Conservation (phyloP, 2,888 invertebrate species). For the Heliconius erato region DNA sequence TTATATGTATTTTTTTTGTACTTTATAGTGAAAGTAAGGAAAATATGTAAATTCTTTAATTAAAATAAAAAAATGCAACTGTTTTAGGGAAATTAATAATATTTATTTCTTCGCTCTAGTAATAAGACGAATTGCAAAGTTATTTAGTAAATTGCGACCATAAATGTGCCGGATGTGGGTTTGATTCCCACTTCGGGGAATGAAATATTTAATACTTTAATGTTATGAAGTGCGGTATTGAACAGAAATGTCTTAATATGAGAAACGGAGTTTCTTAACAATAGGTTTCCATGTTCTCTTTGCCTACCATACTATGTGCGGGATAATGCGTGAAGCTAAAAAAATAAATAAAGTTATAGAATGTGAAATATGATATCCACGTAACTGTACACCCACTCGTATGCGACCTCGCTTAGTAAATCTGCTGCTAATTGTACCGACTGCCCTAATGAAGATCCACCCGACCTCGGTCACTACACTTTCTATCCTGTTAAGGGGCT, state of each 20-base stretch:
- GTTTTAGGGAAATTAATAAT: no score
- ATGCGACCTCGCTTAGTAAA: slow-evolving; percentile 45
- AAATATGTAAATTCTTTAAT: no score
- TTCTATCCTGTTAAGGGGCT: slow-evolving; percentile 58
- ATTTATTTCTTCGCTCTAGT: neutral
- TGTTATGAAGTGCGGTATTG: neutral
- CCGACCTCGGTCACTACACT: slow-evolving; percentile 57
- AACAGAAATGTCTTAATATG: neutral
- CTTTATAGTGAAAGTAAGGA: no score
- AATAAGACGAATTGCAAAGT: neutral
- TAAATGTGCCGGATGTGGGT: no score
- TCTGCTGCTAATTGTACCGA: slow-evolving; percentile 56
- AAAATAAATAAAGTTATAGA: neutral
- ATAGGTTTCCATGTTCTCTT: neutral
- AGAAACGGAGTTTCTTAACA: neutral
- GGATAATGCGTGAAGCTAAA: neutral
- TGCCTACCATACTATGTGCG: neutral
- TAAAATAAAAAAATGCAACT: no score
- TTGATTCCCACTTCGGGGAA: no score
- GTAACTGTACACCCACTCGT: slow-evolving; percentile 48
- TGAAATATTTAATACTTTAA: no score
- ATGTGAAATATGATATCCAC: slow-evolving; percentile 34
- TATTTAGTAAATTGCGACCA: no score
- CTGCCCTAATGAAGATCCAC: slow-evolving; percentile 65
- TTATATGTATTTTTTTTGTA: no score